Conservation (phyloP, 2,113 vertebrate species). For the Ranitomeya imitator region DNA sequence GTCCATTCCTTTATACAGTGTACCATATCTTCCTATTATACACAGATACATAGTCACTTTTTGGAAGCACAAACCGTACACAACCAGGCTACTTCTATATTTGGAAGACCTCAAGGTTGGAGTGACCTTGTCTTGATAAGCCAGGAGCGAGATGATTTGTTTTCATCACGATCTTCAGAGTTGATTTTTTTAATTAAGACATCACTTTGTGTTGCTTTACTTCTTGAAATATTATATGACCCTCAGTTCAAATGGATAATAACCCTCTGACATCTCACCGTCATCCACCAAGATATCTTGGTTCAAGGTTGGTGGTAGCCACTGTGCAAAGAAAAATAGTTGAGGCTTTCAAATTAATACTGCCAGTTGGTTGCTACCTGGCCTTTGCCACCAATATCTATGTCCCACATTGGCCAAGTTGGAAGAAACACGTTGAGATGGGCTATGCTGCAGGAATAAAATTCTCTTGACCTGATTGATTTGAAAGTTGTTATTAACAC, state of each 20-base stretch:
- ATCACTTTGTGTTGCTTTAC: not conserved
- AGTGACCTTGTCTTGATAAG: slow-evolving; percentile 55
- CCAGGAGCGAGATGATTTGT: slow-evolving; percentile 45
- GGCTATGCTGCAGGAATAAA: too few relatives aligned
- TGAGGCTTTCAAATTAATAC: too few relatives aligned
- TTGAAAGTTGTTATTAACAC: too few relatives aligned
- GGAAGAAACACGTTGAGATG: too few relatives aligned
- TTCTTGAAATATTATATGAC: not conserved
- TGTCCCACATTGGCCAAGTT: too few relatives aligned
- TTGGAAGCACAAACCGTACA: slow-evolving; percentile 2
- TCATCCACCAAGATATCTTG: too few relatives aligned
- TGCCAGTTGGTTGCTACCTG: too few relatives aligned
- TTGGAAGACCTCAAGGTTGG: slow-evolving; percentile 49
- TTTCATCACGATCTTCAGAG: not conserved
- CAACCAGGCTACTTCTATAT: slow-evolving; percentile 12
- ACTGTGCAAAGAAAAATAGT: too few relatives aligned
- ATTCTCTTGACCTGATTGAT: too few relatives aligned
- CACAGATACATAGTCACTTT: not conserved
- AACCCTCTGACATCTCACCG: not conserved
- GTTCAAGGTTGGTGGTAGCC: too few relatives aligned
- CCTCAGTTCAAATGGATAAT: not conserved
- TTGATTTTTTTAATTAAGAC: not conserved
- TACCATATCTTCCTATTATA: not conserved
- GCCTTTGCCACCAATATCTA: too few relatives aligned
- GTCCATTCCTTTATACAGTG: not conserved